Evolutionary conservation across 1,140 invertebrate genomes (phyloP), one percentile per base, ranked within the genome.

Genomic region (Lepidurus packardi): DNA sequence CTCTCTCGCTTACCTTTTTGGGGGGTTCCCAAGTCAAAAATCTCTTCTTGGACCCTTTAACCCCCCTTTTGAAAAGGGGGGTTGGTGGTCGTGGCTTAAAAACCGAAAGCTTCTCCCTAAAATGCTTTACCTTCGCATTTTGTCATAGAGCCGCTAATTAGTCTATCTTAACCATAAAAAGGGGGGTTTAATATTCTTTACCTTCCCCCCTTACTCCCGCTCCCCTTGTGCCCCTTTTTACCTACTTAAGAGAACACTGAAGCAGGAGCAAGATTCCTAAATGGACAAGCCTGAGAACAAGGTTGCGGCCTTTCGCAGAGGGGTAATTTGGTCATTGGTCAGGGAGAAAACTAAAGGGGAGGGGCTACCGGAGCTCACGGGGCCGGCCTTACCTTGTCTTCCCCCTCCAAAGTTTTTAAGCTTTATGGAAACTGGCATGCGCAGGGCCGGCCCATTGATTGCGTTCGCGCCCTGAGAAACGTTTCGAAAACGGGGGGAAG

Each of bases 101-200:
- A 65, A 21, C 16, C 16, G 16, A 65, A 65, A 65, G 53, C 53
- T 16, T 65, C 34, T 34, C 2, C 34, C 34, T 34, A 34, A 34
- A 34, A 34, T 34, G 34, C 34, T 65, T n/a, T 65, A 65, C 53
- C 53, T 65, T 65, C 3, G n/a, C 53, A 65, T 65, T 65, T 65
- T 65, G 53, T 65, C 53, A 65, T 65, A 65, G 16, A 65, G 16
- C 21, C 53, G 53, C 53, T 65, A 65, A 65, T 65, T 65, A 65
- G 53, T 65, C 53, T 21, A n/a, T 21, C 53, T 65, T 13, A n/a
- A 65, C 53, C 21, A 21, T 65, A 65, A 65, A 65, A 65, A 65
- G 53, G 53, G 53, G 53, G 16, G 53, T 3, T 16, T 65, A 65
- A 65, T 16, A 16, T 65, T 16, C 21, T 34, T 34, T 34, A 34